Conservation (phyloP, 2,113 vertebrate species). For the Connochaetes taurinus region DNA sequence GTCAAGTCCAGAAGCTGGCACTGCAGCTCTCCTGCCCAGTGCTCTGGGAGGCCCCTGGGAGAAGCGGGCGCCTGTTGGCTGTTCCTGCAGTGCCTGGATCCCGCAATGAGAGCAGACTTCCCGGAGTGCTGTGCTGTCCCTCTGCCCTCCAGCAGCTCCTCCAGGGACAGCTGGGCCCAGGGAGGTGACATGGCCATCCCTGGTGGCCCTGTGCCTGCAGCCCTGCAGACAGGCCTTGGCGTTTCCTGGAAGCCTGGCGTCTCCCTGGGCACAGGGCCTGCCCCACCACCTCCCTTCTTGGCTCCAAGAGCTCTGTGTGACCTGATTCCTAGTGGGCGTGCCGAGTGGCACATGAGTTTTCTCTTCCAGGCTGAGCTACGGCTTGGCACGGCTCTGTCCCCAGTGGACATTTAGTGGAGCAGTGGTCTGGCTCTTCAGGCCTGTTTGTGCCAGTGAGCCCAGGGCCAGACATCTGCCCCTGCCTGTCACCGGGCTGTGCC, state of each 20-base stretch:
- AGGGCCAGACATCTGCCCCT: neutral
- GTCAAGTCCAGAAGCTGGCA: neutral
- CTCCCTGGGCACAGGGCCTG: neutral
- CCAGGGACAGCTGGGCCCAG: fast-evolving
- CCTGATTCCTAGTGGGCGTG: neutral
- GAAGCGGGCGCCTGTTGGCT: neutral
- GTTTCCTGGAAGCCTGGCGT: neutral
- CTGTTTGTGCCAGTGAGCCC: neutral
- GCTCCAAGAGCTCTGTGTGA: neutral
- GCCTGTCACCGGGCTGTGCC: neutral
- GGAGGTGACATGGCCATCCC: fast-evolving
- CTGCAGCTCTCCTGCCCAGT: neutral
- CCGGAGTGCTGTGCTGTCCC: neutral
- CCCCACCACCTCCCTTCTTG: neutral
- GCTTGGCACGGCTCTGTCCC: neutral
- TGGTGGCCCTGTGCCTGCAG: neutral
- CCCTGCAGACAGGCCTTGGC: neutral
- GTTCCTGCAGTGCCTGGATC: neutral
- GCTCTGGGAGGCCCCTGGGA: neutral
- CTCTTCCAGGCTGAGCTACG: neutral
- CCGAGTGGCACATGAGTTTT: neutral
- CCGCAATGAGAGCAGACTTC: neutral
- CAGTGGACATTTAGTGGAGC: neutral
- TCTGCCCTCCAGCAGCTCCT: neutral
- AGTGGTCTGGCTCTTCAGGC: neutral